A percentile compares a stretch with the other conserved stretches of the same genome.
These are phyloP conservation scores for Hemithea aestivaria DNA, from an alignment of 2,888 invertebrate genomes.

Conservation along the genomic window DNA sequence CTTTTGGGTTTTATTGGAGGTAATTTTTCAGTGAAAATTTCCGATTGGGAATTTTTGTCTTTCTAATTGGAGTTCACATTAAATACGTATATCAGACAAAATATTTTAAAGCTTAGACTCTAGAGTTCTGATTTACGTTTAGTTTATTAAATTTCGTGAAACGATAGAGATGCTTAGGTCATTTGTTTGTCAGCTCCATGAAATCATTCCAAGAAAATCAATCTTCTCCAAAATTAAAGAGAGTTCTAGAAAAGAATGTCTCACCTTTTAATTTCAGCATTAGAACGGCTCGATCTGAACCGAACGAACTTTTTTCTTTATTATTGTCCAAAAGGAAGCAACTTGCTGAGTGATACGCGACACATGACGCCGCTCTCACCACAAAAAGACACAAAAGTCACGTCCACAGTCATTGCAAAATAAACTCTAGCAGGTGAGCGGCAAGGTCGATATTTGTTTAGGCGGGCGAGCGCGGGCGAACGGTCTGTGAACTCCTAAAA, in stretches of 20 bases:
- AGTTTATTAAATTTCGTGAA: no score
- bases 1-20: no score
- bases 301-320: constrained; percentile 48
- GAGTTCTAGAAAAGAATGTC: constrained; percentile 25
- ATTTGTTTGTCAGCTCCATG: no score
- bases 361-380: constrained; percentile 57
- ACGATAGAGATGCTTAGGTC: no score
- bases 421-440: constrained; percentile 45
- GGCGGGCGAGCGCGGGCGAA: constrained; percentile 32
- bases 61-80: no score
- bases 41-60: no score
- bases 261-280: constrained; percentile 47
- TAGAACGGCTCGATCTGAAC: constrained; percentile 37
- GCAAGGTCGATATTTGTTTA: constrained; percentile 48
- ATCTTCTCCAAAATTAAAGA: constrained; percentile 11
- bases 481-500: constrained; percentile 76
- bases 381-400: constrained; percentile 47
- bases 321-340: constrained; percentile 74
- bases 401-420: constrained; percentile 39
- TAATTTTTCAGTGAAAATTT: no score
- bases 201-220: constrained; percentile 5
- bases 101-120: no score
- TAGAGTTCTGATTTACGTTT: no score
- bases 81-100: no score
- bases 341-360: constrained; percentile 74